phyloP scores from a whole-genome alignment of 2,797 vertebrate species.

The Siniperca scherzeri region DNA sequence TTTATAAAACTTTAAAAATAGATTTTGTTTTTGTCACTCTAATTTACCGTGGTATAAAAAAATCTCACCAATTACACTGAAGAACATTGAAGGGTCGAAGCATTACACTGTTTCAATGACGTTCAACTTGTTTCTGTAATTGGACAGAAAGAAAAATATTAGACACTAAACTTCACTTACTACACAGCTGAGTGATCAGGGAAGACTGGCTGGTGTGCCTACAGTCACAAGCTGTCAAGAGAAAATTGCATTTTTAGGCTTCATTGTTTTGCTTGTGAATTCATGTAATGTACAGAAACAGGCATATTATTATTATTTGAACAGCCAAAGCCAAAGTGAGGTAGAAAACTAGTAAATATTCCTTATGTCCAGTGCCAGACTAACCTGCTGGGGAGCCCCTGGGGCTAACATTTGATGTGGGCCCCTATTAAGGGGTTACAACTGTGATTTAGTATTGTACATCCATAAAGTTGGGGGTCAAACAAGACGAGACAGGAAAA shows the following conservation, averaged over 20 bases:
- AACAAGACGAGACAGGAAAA: background rate
- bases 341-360: too few species aligned
- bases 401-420: background rate
- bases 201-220: background rate
- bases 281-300: background rate
- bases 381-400: background rate
- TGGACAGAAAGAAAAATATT: conserved; percentile 23
- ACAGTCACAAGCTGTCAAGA: background rate
- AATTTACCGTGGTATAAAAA: background rate
- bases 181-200: background rate
- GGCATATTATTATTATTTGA: too few species aligned
- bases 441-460: background rate
- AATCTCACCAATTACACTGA: conserved; percentile 73
- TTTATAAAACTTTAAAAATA: background rate
- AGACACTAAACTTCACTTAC: background rate
- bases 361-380: background rate
- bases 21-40: background rate
- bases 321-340: too few species aligned
- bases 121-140: conserved; percentile 83
- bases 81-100: conserved; percentile 36
- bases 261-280: too few species aligned
- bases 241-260: background rate
- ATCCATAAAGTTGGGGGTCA: background rate
- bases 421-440: background rate
- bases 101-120: conserved; percentile 78